phyloP scores from a whole-genome alignment of 2,888 invertebrate species.

The Drosophila falleni region DNA sequence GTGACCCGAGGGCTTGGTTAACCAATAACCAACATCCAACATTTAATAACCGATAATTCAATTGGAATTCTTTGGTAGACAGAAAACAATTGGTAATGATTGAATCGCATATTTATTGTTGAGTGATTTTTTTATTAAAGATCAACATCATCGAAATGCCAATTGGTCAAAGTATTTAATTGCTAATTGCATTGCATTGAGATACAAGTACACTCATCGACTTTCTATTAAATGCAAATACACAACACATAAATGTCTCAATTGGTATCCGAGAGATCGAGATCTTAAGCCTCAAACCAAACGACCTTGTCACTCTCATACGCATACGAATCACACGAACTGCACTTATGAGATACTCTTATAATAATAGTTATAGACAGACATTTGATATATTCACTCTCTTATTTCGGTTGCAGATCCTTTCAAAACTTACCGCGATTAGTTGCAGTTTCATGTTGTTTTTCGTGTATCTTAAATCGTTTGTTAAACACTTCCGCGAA shows the following conservation, averaged over 20 bases:
- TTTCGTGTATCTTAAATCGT: conserved; percentile 20
- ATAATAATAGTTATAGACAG: background rate
- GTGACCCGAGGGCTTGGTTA: conserved; percentile 73
- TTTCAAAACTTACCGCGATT: conserved; percentile 71
- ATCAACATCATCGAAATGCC: conserved; percentile 56
- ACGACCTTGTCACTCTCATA: conserved; percentile 62
- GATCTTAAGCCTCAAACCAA: conserved; percentile 59
- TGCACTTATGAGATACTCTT: conserved; percentile 28
- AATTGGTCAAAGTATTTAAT: conserved; percentile 61
- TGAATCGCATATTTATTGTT: conserved; percentile 64
- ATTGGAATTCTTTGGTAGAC: conserved; percentile 64
- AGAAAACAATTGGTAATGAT: conserved; percentile 64
- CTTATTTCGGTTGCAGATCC: conserved; percentile 24
- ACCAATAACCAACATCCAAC: conserved; percentile 34
- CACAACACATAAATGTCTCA: conserved; percentile 41
- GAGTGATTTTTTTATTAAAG: conserved; percentile 22
- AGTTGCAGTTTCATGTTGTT: conserved; percentile 69
- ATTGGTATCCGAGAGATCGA: conserved; percentile 24
- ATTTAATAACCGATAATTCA: conserved; percentile 39
- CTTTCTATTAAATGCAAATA: conserved; percentile 76
- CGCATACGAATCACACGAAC: conserved; percentile 22
- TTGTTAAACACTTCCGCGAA: conserved; percentile 59
- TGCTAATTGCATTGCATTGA: conserved; percentile 65
- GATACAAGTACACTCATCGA: conserved; percentile 44
- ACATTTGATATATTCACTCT: conserved; percentile 12